Evolutionary conservation across 2,113 vertebrate genomes (phyloP), one percentile per base, ranked within the genome.

Genomic region (Pagrus major): DNA sequence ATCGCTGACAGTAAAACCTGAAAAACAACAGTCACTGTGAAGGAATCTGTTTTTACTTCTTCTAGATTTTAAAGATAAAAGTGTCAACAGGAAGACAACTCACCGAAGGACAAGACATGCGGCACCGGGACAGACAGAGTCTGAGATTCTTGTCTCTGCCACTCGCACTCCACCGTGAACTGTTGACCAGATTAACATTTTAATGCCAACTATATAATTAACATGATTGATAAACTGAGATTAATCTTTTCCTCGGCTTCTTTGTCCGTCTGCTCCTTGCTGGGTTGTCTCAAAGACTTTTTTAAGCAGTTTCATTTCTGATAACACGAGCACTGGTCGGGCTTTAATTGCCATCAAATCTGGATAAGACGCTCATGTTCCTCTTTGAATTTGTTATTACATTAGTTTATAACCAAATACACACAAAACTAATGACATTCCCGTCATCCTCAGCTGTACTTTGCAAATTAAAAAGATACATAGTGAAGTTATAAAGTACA

Each of bases 161-260:
- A 99, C 89, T 99, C 97, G 86, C 98, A 99, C 83, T 96, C 96
- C 92, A 99, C 90, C 44, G 92, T 93, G 93, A 97, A 98, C 98
- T 99, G 94, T 31, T 21, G 49, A 78, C 60, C 16, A 66, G 7
- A 89, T 33, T 72, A 14, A 80, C 5, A 0, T 12, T 9, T 8
- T 11, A 12, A 7, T 27, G 21, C 20, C 9, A 39, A 29, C 31
- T 42, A 4, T 16, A 18, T n/a, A 23, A 47, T 41, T 31, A 12
- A 33, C 8, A 31, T 31, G 0, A n/a, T 33, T 51, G 2, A n/a
- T n/a, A 25, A 52, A 37, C 4, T 35, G 1, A 8, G 18, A 0
- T 6, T 25, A 23, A 52, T 46, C n/a, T 33, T 7, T 20, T 42
- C 25, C 12, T 27, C 6, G 9, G 16, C 60, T 20, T 44, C 25